phyloP scores from a whole-genome alignment of 2,888 invertebrate species.

The Tetropium fuscum region DNA sequence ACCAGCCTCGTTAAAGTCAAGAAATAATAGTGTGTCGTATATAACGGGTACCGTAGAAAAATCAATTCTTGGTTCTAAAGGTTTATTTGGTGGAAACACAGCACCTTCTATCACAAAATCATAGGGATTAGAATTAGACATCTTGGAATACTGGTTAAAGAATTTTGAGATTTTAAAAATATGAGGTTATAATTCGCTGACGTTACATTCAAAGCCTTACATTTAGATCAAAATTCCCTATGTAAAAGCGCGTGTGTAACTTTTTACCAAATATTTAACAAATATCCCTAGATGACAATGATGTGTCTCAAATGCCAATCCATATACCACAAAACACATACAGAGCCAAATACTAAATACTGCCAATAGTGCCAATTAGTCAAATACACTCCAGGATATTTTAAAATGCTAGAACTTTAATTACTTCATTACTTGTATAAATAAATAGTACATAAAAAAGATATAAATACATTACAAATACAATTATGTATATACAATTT shows the following conservation, averaged over 20 bases:
- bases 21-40: constrained; percentile 55
- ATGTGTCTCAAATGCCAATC: not conserved
- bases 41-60: constrained; percentile 54
- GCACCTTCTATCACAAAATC: constrained; percentile 14
- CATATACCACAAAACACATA: too few relatives aligned
- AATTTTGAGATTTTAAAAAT: too few relatives aligned
- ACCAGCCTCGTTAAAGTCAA: constrained; percentile 58
- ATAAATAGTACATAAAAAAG: too few relatives aligned
- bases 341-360: too few relatives aligned
- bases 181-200: too few relatives aligned
- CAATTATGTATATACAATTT: too few relatives aligned
- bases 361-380: too few relatives aligned
- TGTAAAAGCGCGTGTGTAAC: not conserved
- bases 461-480: too few relatives aligned
- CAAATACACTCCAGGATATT: too few relatives aligned
- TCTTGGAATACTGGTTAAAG: too few relatives aligned
- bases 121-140: constrained; percentile 23
- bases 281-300: not conserved
- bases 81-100: constrained; percentile 60
- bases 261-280: not conserved
- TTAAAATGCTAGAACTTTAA: too few relatives aligned
- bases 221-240: not conserved
- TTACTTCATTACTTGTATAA: too few relatives aligned
- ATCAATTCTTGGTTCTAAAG: constrained; percentile 52
- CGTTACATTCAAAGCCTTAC: not conserved